Base-by-base conservation (phyloP, 2,113 vertebrate genomes). In the Piprites chloris region DNA sequence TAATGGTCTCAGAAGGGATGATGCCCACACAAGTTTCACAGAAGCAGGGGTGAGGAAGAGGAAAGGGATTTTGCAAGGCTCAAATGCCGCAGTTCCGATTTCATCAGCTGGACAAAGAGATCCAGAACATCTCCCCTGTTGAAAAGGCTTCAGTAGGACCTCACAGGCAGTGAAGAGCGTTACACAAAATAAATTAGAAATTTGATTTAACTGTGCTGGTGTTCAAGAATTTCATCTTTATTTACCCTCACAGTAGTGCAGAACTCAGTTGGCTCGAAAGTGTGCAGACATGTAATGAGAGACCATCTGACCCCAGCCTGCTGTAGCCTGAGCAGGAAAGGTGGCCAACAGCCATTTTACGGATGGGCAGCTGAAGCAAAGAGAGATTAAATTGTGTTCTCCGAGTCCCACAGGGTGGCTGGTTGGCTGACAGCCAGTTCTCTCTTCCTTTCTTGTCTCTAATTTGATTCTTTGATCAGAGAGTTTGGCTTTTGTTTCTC, bases 381-480 rank as follows among this genome's bases (percentile, higher is more conserved):
- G 59, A 78, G 42, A 93, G 68, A 94, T 89, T 61, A 61, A 90
- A 86, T 22, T 33, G 24, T 69, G 76, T 84, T 93, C 72, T 75
- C 71, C 0, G 0, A 65, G 69, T 87, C 91, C 80, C 19, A 0
- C 73, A 9, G 73, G 65, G 86, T 1, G 27, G 44, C 90, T 93
- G 76, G 47, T 44, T 90, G 76, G 85, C 73, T 88, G 86, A 58
- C 92, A 92, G 88, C 93, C 93, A 93, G 75, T 75, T 88, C 44
- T 74, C 52, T 77, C 56, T 93, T 84, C n/a, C 79, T 77, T 94
- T 93, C 91, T 95, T 93, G 83, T 84, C 68, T 92, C 83, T 95
- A 94, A 93, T 96, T 92, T 1, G 3, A 88, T 93, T 89, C 86
- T 95, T 95, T 96, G 90, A 94, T 95, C 92, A 53, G 73, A 74